Base-by-base conservation (phyloP, 2,888 invertebrate species). In the Oxytorus armatus region DNA sequence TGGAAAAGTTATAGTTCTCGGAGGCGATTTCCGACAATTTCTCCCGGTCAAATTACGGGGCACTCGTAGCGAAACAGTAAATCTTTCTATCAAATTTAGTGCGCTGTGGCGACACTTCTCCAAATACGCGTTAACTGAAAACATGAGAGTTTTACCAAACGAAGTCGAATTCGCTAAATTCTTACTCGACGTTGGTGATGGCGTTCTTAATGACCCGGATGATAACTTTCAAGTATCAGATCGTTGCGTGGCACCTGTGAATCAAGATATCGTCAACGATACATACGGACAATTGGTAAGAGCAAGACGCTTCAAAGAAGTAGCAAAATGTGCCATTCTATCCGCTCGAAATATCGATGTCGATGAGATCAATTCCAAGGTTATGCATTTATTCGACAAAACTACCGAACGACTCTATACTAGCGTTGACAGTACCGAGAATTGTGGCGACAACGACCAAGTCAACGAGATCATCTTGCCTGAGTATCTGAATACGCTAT, bases 81-180 rank as follows among this genome's bases (percentile, higher is more conserved):
- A n/a, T n/a, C n/a, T n/a, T n/a, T n/a, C n/a, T n/a, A n/a, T n/a
- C n/a, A n/a, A n/a, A n/a, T n/a, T n/a, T n/a, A n/a, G n/a, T n/a
- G n/a, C n/a, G n/a, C n/a, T n/a, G n/a, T n/a, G n/a, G n/a, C n/a
- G n/a, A n/a, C n/a, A n/a, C n/a, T n/a, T n/a, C n/a, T n/a, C n/a
- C n/a, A n/a, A n/a, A n/a, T 81, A 78, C 69, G 63, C 83, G 8
- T 72, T 87, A n/a, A 85, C 77, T 23, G 21, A 83, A 73, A 85
- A 84, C 51, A 84, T 84, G 84, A 65, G 79, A 70, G 49, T 79
- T 29, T 69, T 81, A 72, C 82, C 81, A 4, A 59, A 80, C 23
- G 77, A 85, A 82, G 29, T 42, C 5, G 73, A 82, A 49, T 84
- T 84, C 63, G 47, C 78, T 8, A 14, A 77, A 74, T 86, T 82